Evolutionary conservation across 1,140 invertebrate species (phyloP).

Genomic region (Pollicipes pollicipes): DNA sequence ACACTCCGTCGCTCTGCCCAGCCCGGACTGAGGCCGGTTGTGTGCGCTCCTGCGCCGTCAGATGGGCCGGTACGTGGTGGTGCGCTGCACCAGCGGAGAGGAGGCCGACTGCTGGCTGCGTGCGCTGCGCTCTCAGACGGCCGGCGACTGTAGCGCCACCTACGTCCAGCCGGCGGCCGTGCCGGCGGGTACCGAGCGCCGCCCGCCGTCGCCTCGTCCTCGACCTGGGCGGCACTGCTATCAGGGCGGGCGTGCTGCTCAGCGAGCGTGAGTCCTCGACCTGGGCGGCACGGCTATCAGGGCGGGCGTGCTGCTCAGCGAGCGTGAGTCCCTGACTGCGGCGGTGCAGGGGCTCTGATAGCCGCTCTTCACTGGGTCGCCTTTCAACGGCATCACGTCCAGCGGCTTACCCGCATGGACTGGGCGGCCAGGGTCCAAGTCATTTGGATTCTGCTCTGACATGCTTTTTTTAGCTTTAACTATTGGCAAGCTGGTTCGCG

Average conservation of each 20-base stretch:
- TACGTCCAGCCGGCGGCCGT: conserved; percentile 33
- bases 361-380: too few species aligned
- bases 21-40: too few species aligned
- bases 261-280: conserved; percentile 33
- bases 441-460: too few species aligned
- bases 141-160: conserved; percentile 31
- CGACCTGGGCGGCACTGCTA: conserved; percentile 38
- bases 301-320: conserved; percentile 36
- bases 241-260: conserved; percentile 39
- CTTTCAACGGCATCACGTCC: too few species aligned
- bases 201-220: conserved; percentile 30
- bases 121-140: conserved; percentile 35
- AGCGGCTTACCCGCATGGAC: too few species aligned
- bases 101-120: conserved; percentile 34
- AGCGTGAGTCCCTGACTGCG: conserved; percentile 29
- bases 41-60: too few species aligned
- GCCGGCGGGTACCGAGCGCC: conserved; percentile 25
- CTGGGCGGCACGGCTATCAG: conserved; percentile 38
- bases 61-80: conserved; percentile 37
- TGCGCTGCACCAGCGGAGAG: conserved; percentile 29
- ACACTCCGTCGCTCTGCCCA: too few species aligned
- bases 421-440: too few species aligned
- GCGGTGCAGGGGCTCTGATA: neutral
- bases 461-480: too few species aligned
- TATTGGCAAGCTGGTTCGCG: too few species aligned